These are phyloP conservation scores for Eulithis prunata DNA, from an alignment of 2,888 invertebrate genomes.

Conservation along the genomic window DNA sequence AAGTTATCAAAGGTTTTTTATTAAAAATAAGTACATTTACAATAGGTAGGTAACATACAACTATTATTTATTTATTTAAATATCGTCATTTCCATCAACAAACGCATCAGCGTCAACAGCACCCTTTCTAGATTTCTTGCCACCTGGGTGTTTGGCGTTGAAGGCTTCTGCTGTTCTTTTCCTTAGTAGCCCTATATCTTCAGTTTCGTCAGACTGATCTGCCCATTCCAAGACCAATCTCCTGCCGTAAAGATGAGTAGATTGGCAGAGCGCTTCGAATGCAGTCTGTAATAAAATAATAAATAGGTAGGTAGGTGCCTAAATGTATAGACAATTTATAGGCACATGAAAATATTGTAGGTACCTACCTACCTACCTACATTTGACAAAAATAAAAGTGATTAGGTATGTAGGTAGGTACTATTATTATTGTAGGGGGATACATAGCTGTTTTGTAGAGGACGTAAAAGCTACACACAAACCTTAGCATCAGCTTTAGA, in stretches of 20 bases:
- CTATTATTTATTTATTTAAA: constrained; percentile 24
- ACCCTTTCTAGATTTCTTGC: constrained; percentile 77
- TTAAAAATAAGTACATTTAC: background rate
- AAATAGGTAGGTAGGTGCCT: too few relatives aligned
- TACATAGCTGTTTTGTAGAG: background rate
- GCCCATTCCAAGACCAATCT: constrained; percentile 98
- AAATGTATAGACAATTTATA: too few relatives aligned
- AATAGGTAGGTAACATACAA: background rate
- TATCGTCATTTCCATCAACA: constrained; percentile 61
- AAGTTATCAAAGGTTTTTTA: constrained; percentile 40
- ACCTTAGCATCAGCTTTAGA: constrained; percentile 97
- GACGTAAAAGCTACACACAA: constrained; percentile 7
- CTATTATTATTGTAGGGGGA: background rate
- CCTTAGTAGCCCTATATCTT: constrained; percentile 91
- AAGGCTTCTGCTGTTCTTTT: constrained; percentile 91
- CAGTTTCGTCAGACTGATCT: constrained; percentile 86
- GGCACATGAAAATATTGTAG: background rate
- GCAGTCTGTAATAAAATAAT: constrained; percentile 87
- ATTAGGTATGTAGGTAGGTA: too few relatives aligned
- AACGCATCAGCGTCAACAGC: constrained; percentile 75
- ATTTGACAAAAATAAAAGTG: background rate
- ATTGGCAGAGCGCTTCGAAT: constrained; percentile 95
- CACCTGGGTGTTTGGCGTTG: constrained; percentile 70
- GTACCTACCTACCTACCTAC: background rate
- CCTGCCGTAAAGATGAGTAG: constrained; percentile 98